Conservation (phyloP, 2,888 invertebrate species). For the Pyrocoelia pectoralis region DNA sequence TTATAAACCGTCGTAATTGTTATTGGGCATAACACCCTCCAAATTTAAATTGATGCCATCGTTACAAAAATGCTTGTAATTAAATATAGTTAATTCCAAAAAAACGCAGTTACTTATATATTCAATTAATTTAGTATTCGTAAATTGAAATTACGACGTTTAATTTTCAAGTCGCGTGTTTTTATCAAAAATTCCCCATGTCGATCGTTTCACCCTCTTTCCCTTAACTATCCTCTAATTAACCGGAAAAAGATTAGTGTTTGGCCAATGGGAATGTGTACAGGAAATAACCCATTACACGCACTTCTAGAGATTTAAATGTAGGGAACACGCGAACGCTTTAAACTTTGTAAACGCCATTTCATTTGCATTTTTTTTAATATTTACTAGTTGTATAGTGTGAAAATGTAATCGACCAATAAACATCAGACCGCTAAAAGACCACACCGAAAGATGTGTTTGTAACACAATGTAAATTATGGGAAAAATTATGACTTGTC, state of each 20-base stretch:
- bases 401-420: background rate
- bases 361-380: background rate
- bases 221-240: slow-evolving; percentile 38
- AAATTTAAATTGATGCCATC: too few relatives aligned
- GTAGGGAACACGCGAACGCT: background rate
- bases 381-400: background rate
- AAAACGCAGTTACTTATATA: too few relatives aligned
- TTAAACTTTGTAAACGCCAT: background rate
- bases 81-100: too few relatives aligned
- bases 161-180: background rate
- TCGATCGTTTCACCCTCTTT: slow-evolving; percentile 25
- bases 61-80: too few relatives aligned
- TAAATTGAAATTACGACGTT: too few relatives aligned
- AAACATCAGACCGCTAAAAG: background rate
- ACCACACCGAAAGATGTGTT: background rate
- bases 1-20: too few relatives aligned
- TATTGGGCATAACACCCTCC: too few relatives aligned
- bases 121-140: too few relatives aligned
- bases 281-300: slow-evolving; percentile 46
- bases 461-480: background rate
- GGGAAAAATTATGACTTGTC: background rate
- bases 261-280: slow-evolving; percentile 41
- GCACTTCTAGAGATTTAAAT: background rate
- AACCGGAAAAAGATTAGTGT: slow-evolving; percentile 43
- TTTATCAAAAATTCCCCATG: slow-evolving; percentile 12